Evolutionary conservation across 1,140 invertebrate genomes (phyloP), one percentile per base, ranked within the genome.

Genomic region (Thaumetopoea pityocampa): DNA sequence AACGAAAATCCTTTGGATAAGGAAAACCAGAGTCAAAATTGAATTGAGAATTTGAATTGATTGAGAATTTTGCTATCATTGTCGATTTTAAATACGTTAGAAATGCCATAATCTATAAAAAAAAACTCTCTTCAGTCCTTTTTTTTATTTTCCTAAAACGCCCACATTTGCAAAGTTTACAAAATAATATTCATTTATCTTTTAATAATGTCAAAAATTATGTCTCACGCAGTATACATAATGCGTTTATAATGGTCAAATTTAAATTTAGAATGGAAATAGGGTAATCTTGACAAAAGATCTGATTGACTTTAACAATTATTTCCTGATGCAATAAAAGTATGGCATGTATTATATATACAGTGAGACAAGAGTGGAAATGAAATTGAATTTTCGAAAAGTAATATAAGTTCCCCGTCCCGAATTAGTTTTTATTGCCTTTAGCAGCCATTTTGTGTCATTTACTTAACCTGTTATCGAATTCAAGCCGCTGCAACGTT

Each of bases 381-480:
- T 66, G 58, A 66, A 69, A 72, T 70, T 72, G 57, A 70, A 70
- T 69, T 67, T 71, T 66, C 54, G 51, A 53, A 63, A 68, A 66
- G 66, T 59, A 70, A 70, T 71, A 64, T 66, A 53, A 47, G 53
- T 54, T 48, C 54, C 57, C 57, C 62, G 54, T 49, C 44, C 44
- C 52, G 52, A 65, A 76, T 70, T 68, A 66, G 62, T 63, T 70
- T 74, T 76, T 68, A 68, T 70, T 64, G 44, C 50, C 49, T 49
- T 61, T 57, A 64, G 43, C 55, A 49, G 65, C 52, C 56, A 70
- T 71, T 72, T 68, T 72, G 51, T 76, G 62, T 69, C 71, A 76
- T 70, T 76, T 70, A 72, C 68, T 76, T 76, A 76, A 70, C 64
- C 71, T 72, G 59, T 74, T 70, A 69, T 71, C 60, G 67, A 56